phyloP scores from a whole-genome alignment of 2,113 vertebrate genomes.

The Pseudopipra pipra region DNA sequence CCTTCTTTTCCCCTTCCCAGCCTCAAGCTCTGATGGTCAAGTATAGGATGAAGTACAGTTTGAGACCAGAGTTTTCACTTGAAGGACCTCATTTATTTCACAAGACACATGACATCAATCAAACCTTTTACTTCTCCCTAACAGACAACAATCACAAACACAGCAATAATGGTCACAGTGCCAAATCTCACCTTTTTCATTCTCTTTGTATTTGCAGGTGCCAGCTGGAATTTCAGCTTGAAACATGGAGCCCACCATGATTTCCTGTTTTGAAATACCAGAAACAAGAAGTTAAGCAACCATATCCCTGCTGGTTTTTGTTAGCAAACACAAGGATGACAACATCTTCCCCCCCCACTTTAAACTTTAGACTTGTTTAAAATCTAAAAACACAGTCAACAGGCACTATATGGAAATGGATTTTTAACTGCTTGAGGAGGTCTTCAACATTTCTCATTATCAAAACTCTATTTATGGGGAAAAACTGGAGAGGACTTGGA shows the following conservation, averaged over 20 bases:
- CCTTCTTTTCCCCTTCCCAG: neutral
- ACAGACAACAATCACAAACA: neutral
- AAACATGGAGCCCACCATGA: slow-evolving; percentile 99
- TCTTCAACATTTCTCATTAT: neutral
- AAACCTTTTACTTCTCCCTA: neutral
- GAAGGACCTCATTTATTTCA: neutral
- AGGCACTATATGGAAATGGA: neutral
- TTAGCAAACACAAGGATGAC: neutral
- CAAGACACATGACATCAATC: neutral
- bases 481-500: neutral
- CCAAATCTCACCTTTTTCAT: slow-evolving; percentile 86
- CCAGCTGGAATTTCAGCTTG: slow-evolving; percentile 95
- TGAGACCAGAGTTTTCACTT: neutral
- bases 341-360: neutral
- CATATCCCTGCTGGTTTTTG: neutral
- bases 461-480: neutral
- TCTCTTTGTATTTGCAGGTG: slow-evolving; percentile 91
- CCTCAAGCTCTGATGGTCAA: neutral
- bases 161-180: neutral
- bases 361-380: neutral
- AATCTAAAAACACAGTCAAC: neutral
- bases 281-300: neutral
- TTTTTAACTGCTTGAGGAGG: neutral
- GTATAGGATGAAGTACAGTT: neutral
- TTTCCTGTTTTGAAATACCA: slow-evolving; percentile 82